phyloP scores from a whole-genome alignment of 2,113 vertebrate genomes.

The Oncorhynchus kisutch region DNA sequence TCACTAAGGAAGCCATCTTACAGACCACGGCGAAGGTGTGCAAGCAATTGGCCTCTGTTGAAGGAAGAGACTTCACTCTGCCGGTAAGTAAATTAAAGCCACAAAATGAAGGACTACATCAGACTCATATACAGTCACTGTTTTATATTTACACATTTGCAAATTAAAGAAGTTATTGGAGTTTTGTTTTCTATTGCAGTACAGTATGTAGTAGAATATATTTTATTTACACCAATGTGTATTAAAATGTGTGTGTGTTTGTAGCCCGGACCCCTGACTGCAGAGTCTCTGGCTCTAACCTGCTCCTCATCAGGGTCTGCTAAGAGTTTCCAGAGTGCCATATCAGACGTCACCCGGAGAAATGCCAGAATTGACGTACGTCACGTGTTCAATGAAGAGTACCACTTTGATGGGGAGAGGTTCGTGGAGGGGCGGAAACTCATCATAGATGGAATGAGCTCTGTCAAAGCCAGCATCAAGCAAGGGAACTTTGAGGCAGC shows the following conservation, averaged over 20 bases:
- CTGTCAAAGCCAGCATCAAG: conserved; percentile 4
- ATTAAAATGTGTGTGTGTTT: neutral
- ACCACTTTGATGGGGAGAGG: conserved; percentile 26
- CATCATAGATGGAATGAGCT: neutral
- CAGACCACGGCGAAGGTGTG: conserved; percentile 47
- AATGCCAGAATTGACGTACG: neutral
- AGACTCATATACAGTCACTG: neutral
- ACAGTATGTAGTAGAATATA: too few species aligned
- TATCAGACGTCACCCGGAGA: neutral
- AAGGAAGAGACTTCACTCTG: conserved; percentile 41
- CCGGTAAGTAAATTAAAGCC: too few species aligned
- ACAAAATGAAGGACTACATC: conserved; percentile 8
- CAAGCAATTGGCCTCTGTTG: conserved; percentile 31
- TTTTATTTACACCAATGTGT: too few species aligned
- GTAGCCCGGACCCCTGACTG: neutral
- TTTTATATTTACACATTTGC: too few species aligned
- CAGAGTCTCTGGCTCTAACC: conserved; percentile 4
- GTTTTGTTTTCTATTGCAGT: too few species aligned
- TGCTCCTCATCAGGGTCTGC: conserved; percentile 9
- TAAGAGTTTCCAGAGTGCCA: conserved; percentile 19
- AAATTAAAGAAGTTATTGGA: too few species aligned
- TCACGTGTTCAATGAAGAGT: neutral
- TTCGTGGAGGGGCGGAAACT: neutral
- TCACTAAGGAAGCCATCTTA: conserved; percentile 47
- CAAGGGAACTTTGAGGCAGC: neutral